phyloP scores from a whole-genome alignment of 2,888 invertebrate genomes.

The Parapristionchus giblindavisi region DNA sequence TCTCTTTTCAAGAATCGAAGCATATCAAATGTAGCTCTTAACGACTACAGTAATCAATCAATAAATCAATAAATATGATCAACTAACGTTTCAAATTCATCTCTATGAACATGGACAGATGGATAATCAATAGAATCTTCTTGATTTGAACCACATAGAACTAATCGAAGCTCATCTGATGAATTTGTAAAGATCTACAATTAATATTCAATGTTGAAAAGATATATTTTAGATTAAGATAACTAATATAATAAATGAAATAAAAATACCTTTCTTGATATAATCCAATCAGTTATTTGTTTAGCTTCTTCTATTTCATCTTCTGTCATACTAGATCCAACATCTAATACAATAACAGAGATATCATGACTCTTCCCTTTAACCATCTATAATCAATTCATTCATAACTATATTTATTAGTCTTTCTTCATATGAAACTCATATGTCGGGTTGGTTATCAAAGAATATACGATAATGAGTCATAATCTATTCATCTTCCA shows the following conservation, averaged over 20 bases:
- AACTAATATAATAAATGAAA: no score
- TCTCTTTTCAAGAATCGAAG: conserved; percentile 34
- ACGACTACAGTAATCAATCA: background rate
- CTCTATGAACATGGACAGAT: conserved; percentile 4
- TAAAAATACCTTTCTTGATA: conserved; percentile 37
- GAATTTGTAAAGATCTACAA: conserved; percentile 33
- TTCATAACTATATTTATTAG: no score
- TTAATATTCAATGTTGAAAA: background rate
- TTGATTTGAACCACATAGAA: conserved; percentile 10
- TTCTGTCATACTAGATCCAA: conserved; percentile 6
- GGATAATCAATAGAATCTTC: conserved; percentile 22
- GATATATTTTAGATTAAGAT: no score
- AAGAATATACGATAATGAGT: no score
- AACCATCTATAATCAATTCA: no score
- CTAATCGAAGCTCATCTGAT: conserved; percentile 8
- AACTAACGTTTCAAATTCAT: conserved; percentile 13
- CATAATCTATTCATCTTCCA: no score
- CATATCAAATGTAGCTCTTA: conserved; percentile 27
- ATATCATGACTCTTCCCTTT: conserved; percentile 25
- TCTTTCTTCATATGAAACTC: no score
- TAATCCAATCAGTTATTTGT: conserved; percentile 26
- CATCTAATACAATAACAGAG: conserved; percentile 12
- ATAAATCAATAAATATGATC: background rate
- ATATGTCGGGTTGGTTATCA: no score
- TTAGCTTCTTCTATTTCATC: conserved; percentile 30